Conservation (phyloP, 1,140 invertebrate genomes). For the Eueides isabella region DNA sequence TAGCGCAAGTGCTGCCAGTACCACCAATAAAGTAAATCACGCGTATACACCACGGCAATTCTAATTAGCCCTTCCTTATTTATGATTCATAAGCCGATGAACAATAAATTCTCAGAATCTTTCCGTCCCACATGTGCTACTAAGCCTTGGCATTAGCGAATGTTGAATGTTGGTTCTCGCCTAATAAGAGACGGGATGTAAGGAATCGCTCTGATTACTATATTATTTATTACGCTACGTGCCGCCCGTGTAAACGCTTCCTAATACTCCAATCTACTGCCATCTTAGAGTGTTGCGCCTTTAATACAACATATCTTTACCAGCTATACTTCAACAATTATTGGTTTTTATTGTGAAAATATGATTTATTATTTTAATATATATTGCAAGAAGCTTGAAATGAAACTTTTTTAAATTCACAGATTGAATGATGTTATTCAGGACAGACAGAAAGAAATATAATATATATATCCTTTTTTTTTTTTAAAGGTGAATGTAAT, state of each 20-base stretch:
- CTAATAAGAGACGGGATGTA: constrained; percentile 80
- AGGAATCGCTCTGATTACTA: constrained; percentile 81
- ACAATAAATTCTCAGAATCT: constrained; percentile 80
- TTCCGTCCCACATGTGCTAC: constrained; percentile 78
- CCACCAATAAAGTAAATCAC: constrained; percentile 28
- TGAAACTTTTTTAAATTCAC: no score
- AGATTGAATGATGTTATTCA: no score
- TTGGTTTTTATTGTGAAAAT: background rate
- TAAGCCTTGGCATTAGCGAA: constrained; percentile 78
- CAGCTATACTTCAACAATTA: background rate
- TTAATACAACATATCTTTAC: background rate
- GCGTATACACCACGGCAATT: constrained; percentile 44
- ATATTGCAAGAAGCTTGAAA: no score
- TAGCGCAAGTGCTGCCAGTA: background rate
- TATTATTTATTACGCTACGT: constrained; percentile 81
- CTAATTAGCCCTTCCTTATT: constrained; percentile 79
- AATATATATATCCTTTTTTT: no score
- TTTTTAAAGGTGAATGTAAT: no score
- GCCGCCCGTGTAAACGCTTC: constrained; percentile 76
- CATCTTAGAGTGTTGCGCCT: background rate
- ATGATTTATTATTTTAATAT: background rate
- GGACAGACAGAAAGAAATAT: no score
- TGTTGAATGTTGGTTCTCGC: constrained; percentile 78
- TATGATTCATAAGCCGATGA: constrained; percentile 80
- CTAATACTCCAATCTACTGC: constrained; percentile 67